Conservation (phyloP, 2,888 invertebrate genomes). For the Ephialtes manifestator region DNA sequence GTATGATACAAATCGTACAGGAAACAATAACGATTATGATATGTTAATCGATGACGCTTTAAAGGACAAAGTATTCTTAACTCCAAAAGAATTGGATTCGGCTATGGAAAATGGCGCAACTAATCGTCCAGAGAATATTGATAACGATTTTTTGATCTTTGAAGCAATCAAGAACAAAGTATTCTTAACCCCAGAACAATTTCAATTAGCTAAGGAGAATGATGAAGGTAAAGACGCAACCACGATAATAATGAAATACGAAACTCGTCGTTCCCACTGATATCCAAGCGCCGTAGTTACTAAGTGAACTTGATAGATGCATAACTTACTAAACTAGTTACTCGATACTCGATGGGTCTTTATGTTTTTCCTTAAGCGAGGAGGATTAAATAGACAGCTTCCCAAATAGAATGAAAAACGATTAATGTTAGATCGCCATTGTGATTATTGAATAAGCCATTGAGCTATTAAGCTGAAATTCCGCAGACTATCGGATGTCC, state of each 20-base stretch:
- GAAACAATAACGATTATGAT: background rate
- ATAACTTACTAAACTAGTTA: background rate
- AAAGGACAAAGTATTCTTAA: background rate
- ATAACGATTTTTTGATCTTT: background rate
- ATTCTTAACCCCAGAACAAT: background rate
- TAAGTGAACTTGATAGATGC: background rate
- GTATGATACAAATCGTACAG: background rate
- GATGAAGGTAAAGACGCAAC: background rate
- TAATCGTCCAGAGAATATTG: background rate
- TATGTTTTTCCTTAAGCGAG: background rate
- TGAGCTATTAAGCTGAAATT: too few relatives aligned
- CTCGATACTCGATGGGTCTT: too few relatives aligned
- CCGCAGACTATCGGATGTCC: too few relatives aligned
- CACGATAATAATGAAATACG: background rate
- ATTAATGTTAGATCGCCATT: too few relatives aligned
- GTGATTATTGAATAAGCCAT: too few relatives aligned
- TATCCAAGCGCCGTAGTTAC: background rate
- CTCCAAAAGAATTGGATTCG: background rate
- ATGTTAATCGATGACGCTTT: background rate
- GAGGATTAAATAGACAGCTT: too few relatives aligned
- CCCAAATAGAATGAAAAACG: too few relatives aligned
- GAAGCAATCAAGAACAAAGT: background rate
- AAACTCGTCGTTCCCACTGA: background rate
- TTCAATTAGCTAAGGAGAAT: background rate
- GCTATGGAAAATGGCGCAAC: background rate